Evolutionary conservation across 1,140 invertebrate species (phyloP), one percentile per base, ranked within the genome.

Genomic region (Arctopsyche grandis): DNA sequence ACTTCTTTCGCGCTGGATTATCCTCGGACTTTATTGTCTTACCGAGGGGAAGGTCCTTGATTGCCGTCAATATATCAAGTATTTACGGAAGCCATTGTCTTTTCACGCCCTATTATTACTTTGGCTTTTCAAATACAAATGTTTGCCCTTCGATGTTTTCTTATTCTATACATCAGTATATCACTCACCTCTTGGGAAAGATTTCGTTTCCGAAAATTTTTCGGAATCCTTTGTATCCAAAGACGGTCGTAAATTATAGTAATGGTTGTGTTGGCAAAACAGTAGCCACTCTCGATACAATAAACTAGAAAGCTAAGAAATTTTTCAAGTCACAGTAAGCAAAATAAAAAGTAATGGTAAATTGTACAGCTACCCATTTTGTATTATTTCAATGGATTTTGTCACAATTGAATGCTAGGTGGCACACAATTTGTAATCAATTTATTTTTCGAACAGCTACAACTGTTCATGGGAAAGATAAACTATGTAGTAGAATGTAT

Each of bases 21-120:
- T 52, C 22, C 10, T 52, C 21, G 10, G 24, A 19, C 52, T 63
- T 76, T 76, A 76, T 76, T 76, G 74, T 76, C 63, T 76, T 76
- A 76, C 26, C 21, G 63, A 66, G 5, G 22, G 21, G 63, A 22
- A 22, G 69, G 56, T 63, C 52, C 56, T 76, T 16, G 29, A 76
- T 63, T 76, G 58, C 74, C 74, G 22, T 12, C 74, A 76, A 76
- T 76, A 76, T 63, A 76, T 76, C 74, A 76, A 63, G 29, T 43
- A 38, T 63, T 75, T 75, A 56, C 69, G 38, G 44, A 43, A 48
- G 46, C 70, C 38, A 73, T 52, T 69, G 66, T 60, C 66, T 69
- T 24, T n/a, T 43, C 66, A 29, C 26, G 69, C n/a, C n/a, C 7
- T 43, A 73, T 5, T 73, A 58, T 58, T 16, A 16, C 14, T 58